Evolutionary conservation across 1,140 invertebrate genomes (phyloP).

Genomic region (Pantala flavescens): DNA sequence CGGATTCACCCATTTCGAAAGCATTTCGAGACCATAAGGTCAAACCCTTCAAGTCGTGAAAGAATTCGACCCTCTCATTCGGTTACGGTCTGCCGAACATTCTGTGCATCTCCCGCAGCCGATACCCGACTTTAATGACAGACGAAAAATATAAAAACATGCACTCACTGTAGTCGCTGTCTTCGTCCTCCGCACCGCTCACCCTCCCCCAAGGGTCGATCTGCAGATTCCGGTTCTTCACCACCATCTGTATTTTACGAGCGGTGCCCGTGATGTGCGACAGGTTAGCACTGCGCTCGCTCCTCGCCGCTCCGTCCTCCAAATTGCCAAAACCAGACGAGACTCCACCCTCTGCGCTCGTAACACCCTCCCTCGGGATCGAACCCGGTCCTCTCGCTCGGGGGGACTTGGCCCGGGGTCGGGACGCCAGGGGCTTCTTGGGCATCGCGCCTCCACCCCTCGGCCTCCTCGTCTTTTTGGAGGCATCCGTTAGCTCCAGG

Average conservation of each 20-base stretch:
- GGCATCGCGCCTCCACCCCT: too few species aligned
- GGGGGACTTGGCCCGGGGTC: background rate
- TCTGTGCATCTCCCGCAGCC: too few species aligned
- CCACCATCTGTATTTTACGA: slow-evolving; percentile 65
- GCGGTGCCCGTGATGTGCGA: slow-evolving; percentile 59
- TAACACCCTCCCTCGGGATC: background rate
- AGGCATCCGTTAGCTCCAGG: background rate
- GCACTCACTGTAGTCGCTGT: slow-evolving; percentile 69
- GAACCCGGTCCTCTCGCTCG: background rate
- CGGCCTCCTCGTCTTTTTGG: background rate
- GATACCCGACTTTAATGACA: too few species aligned
- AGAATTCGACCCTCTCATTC: too few species aligned
- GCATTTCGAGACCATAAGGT: too few species aligned
- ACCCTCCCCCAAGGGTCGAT: slow-evolving; percentile 66
- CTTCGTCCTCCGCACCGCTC: slow-evolving; percentile 61
- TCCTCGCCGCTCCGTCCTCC: slow-evolving; percentile 20
- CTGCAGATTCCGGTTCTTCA: slow-evolving; percentile 67
- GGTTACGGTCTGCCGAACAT: too few species aligned
- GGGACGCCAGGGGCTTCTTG: background rate
- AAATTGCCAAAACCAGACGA: background rate
- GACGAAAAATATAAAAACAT: too few species aligned
- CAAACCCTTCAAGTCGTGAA: too few species aligned
- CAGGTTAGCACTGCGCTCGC: slow-evolving; percentile 58
- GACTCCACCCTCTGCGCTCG: background rate
- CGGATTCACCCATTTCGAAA: too few species aligned